Evolutionary conservation across 2,888 invertebrate species (phyloP).

Genomic region (Sylvicola cinctus): DNA sequence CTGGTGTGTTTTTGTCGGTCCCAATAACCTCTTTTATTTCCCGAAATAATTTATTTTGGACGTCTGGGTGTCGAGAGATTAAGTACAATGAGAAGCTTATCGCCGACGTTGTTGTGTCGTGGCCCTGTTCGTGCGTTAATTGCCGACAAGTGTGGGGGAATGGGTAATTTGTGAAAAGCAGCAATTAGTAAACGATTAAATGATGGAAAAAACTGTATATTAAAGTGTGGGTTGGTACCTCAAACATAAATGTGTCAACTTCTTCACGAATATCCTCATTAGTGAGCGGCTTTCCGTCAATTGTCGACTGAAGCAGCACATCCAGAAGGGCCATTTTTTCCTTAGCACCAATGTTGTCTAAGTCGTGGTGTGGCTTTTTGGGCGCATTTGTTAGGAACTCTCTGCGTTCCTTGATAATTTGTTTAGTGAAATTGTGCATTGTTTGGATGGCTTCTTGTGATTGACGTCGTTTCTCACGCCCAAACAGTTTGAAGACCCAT

Average conservation of each 20-base stretch:
- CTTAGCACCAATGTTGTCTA: conserved; percentile 28
- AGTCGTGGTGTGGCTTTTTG: conserved; percentile 8
- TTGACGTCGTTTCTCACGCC: not conserved
- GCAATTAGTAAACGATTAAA: too few relatives aligned
- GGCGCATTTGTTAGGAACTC: conserved; percentile 16
- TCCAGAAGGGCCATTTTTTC: conserved; percentile 47
- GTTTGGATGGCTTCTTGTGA: conserved; percentile 15
- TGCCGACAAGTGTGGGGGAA: too few relatives aligned
- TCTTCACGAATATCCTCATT: conserved; percentile 41
- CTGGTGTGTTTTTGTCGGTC: not conserved
- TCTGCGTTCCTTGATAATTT: conserved; percentile 30
- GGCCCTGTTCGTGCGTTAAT: too few relatives aligned
- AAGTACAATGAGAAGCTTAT: conserved; percentile 14
- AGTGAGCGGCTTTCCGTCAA: conserved; percentile 35
- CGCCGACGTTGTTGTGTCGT: conserved; percentile 24
- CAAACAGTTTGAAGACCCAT: not conserved
- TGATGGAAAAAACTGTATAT: too few relatives aligned
- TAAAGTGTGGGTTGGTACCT: too few relatives aligned
- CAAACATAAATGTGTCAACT: conserved; percentile 56
- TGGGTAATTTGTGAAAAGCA: too few relatives aligned
- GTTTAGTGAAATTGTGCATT: conserved; percentile 32
- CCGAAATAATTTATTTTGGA: conserved; percentile 15
- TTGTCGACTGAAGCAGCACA: conserved; percentile 35
- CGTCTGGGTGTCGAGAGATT: conserved; percentile 15
- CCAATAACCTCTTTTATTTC: conserved; percentile 15